Evolutionary conservation across 2,888 invertebrate species (phyloP), one percentile per base, ranked within the genome.

Genomic region (Heterodera filipjevi): DNA sequence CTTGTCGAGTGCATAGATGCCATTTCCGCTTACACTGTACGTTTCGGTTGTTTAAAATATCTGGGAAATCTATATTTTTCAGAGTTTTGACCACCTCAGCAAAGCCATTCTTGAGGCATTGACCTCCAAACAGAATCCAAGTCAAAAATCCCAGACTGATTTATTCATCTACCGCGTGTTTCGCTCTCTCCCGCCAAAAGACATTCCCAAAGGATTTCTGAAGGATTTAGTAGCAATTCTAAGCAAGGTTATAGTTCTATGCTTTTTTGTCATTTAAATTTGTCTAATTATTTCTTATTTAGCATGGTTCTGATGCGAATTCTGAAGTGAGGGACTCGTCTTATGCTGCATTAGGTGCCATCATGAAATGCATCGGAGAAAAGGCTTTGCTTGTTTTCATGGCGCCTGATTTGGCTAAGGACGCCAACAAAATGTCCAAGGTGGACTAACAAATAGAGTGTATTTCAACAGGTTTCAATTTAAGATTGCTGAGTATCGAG

Each of bases 361-460:
- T 95, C 0, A 93, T 95, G 91, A 96, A 96, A 90, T 92, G 96
- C 6, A 94, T 97, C 19, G 94, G 96, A 1, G 97, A 98, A 88
- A 96, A 95, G 44, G 64, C 75, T 2, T 30, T 75, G 32, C 27
- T 33, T 19, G 22, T 70, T 14, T 71, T 82, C 27, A 30, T 82
- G 16, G 30, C 64, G 0, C 14, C 75, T 35, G 76, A 64, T 27
- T 80, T 87, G 35, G 83, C 78, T 0, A 73, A 84, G 3, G 87
- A 87, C 71, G 84, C 85, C 66, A 22, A 84, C 33, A 82, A 82
- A 73, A 82, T 82, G 82, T 64, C 78, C 2, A 82, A 82, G 70
- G 82, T 68, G 19, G 0, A n/a, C n/a, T 66, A 14, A 12, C 30
- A 33, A 30, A 12, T 6, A 1, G 39, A 5, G 46, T 49, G n/a